A percentile compares a stretch with the other conserved stretches of the same genome.
These are phyloP conservation scores for Myripristis murdjan DNA, from an alignment of 2,797 vertebrate genomes.

Conservation along the genomic window DNA sequence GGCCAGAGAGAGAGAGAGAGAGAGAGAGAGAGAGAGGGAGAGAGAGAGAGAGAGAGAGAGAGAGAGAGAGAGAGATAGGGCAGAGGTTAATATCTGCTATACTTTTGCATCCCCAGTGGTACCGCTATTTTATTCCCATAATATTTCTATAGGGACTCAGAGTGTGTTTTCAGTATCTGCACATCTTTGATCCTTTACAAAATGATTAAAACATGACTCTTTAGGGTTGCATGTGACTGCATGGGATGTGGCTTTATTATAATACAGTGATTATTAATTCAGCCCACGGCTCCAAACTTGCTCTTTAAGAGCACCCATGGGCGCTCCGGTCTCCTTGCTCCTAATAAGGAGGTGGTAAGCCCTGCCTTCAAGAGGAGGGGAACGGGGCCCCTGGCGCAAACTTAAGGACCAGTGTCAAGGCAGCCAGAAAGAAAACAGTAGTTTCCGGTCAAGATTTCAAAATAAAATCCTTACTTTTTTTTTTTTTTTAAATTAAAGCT, in stretches of 20 bases:
- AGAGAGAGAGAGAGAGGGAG: too few species aligned
- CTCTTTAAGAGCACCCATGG: constrained; percentile 56
- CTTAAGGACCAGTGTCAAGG: constrained; percentile 40
- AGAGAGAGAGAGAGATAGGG: too few species aligned
- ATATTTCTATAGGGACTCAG: too few species aligned
- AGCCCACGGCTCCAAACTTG: constrained; percentile 13
- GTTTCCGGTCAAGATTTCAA: constrained; percentile 27
- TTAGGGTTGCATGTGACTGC: neutral
- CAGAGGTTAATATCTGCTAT: too few species aligned
- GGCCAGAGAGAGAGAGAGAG: too few species aligned
- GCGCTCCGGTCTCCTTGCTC: constrained; percentile 47
- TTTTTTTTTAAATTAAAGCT: too few species aligned
- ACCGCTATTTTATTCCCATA: too few species aligned
- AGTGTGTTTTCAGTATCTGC: too few species aligned
- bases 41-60: too few species aligned
- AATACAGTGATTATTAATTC: neutral
- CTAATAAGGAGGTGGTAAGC: constrained; percentile 68
- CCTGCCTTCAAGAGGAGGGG: constrained; percentile 50
- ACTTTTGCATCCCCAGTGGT: too few species aligned
- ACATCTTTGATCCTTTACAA: too few species aligned
- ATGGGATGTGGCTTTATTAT: neutral
- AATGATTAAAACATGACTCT: too few species aligned
- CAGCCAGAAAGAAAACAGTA: rapidly evolving
- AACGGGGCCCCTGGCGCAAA: constrained; percentile 23
- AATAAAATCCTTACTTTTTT: constrained; percentile 16